phyloP scores from a whole-genome alignment of 1,140 invertebrate genomes.

The Calycopis cecrops region DNA sequence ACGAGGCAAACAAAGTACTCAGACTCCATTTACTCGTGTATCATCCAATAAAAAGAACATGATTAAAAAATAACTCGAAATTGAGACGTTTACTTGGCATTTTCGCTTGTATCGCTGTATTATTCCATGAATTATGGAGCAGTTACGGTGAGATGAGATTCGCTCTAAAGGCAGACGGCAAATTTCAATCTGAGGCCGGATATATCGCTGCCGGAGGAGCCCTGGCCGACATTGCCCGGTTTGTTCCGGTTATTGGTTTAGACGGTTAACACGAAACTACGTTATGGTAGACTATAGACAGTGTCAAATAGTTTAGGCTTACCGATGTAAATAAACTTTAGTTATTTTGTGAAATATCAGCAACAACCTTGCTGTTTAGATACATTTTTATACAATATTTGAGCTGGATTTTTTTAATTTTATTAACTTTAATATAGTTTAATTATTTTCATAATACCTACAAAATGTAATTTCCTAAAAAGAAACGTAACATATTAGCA shows the following conservation, averaged over 20 bases:
- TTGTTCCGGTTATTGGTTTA: constrained; percentile 20
- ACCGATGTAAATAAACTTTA: background rate
- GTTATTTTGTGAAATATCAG: no score
- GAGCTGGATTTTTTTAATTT: no score
- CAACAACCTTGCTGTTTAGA: no score
- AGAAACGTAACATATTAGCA: no score
- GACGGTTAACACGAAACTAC: constrained; percentile 17
- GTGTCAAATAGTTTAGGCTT: background rate
- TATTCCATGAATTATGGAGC: constrained; percentile 11
- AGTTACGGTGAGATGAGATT: constrained; percentile 10
- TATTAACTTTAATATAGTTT: no score
- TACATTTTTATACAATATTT: no score
- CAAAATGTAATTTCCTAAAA: no score
- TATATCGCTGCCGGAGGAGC: constrained; percentile 10
- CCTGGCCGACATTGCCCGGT: constrained; percentile 11
- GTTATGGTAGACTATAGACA: constrained; percentile 4
- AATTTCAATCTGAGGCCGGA: constrained; percentile 19
- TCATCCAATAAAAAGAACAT: no score
- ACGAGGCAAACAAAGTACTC: no score
- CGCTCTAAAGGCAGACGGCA: constrained; percentile 13
- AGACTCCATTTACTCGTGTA: no score
- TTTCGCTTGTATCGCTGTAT: background rate
- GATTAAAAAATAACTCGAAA: no score
- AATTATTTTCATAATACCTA: no score
- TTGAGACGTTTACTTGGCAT: background rate